Percentiles rank a stretch among this genome's conserved stretches.
Evolutionary conservation across 2,113 vertebrate species (phyloP).

Genomic region (Larimichthys polyactis): DNA sequence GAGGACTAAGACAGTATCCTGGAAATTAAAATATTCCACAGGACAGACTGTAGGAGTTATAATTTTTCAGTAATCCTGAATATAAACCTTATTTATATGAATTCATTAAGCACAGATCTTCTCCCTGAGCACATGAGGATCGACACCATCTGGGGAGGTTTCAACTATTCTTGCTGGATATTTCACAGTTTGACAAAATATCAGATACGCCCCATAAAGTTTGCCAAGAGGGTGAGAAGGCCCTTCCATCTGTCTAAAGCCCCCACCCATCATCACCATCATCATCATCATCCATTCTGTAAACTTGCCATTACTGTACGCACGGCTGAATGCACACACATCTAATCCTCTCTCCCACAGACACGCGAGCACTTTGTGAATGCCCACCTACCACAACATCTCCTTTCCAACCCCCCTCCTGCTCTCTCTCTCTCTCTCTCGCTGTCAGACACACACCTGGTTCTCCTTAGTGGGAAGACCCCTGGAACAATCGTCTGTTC

Average conservation of each 20-base stretch:
- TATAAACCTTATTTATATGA: no score
- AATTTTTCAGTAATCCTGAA: no score
- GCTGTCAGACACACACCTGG: conserved; percentile 63
- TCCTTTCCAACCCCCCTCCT: neutral
- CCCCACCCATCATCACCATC: neutral
- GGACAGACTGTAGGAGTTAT: neutral
- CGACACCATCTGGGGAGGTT: neutral
- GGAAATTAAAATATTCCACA: conserved; percentile 43
- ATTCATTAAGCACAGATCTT: no score
- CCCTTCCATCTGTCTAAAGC: conserved; percentile 5
- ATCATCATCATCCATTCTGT: neutral
- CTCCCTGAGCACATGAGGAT: no score
- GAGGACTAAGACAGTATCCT: conserved; percentile 10
- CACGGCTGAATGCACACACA: conserved; percentile 5
- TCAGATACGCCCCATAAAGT: conserved; percentile 21
- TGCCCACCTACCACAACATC: conserved; percentile 5
- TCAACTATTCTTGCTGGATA: neutral
- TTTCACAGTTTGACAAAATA: conserved; percentile 30
- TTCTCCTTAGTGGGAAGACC: conserved; percentile 68
- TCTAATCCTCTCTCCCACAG: neutral
- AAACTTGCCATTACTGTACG: neutral
- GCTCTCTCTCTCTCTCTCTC: neutral
- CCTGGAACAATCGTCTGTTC: conserved; percentile 73
- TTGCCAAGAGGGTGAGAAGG: conserved; percentile 28
- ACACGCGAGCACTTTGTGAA: neutral